Base-by-base conservation (phyloP, 2,888 invertebrate species). In the Heteropelma amictum region DNA sequence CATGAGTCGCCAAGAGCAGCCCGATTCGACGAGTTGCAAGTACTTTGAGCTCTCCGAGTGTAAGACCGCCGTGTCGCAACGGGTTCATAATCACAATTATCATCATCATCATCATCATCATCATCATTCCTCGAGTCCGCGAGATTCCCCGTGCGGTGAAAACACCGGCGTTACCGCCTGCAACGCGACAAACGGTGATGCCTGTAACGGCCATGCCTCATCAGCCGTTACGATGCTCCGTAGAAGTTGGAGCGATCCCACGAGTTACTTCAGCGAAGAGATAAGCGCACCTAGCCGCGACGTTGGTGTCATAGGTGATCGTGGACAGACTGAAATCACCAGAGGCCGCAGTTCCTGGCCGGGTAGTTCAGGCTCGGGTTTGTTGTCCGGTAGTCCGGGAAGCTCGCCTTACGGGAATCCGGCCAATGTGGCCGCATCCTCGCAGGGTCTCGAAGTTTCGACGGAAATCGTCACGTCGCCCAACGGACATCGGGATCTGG, bases 391-490 rank as follows among this genome's bases (percentile, higher is more conserved):
- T 19, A 70, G 53, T 8, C 19, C 63, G n/a, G 58, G 38, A 30
- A 63, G 53, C 19, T 42, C 72, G 28, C 69, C 73, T 1, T 73
- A 72, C 54, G 51, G 65, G 28, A 67, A 72, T 45, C 60, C 63
- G 6, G 61, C 42, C 14, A 72, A 73, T 42, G 79, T 63, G 76
- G 82, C 58, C 8, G 56, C 53, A 47, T 76, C 40, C 72, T 85
- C 88, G 1, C 90, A 91, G 56, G 91, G 91, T 45, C 89, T 95
- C 82, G 93, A 94, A 88, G 94, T 95, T 71, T 94, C 94, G 30
- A 94, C 94, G 33, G 94, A 94, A 85, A 95, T 95, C 81, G 94
- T 95, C 79, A 95, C 94, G 23, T 94, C 94, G 47, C 92, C 93
- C 80, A 94, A 94, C 86, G 95, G 95, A 49, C 94, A 94, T 86